Conservation (phyloP, 1,140 invertebrate genomes). For the Hyposmocoma kahamanoa region DNA sequence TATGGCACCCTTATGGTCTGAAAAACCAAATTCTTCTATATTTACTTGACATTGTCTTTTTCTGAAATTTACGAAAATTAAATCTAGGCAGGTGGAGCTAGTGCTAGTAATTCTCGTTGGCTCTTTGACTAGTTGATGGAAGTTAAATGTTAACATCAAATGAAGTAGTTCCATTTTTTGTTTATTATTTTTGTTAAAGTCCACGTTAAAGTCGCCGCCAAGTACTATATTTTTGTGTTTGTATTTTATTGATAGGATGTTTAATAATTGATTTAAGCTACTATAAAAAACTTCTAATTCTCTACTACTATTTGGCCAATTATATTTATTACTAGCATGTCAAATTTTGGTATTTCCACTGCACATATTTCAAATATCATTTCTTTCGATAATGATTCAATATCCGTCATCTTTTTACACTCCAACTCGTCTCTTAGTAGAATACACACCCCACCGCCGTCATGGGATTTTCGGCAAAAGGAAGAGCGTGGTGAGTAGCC, state of each 20-base stretch:
- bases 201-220: constrained; percentile 5
- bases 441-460: background rate
- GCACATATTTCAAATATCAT: background rate
- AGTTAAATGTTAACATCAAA: constrained; percentile 1
- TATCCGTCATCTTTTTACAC: background rate
- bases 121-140: background rate
- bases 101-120: background rate
- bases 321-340: constrained; percentile 1
- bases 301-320: constrained; percentile 1
- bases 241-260: background rate
- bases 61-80: constrained; percentile 6
- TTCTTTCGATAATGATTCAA: background rate
- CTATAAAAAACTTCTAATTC: background rate
- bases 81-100: constrained; percentile 5
- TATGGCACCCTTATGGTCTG: constrained; percentile 1
- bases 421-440: background rate
- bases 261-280: background rate
- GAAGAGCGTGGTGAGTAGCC: background rate
- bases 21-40: constrained; percentile 4
- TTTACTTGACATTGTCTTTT: background rate
- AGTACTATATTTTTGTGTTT: constrained; percentile 1
- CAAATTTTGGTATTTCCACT: background rate
- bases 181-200: background rate
- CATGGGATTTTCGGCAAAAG: background rate
- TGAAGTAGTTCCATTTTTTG: background rate